Evolutionary conservation across 2,797 vertebrate genomes (phyloP), one percentile per base, ranked within the genome.

Genomic region (Percopsis omiscomaycus): DNA sequence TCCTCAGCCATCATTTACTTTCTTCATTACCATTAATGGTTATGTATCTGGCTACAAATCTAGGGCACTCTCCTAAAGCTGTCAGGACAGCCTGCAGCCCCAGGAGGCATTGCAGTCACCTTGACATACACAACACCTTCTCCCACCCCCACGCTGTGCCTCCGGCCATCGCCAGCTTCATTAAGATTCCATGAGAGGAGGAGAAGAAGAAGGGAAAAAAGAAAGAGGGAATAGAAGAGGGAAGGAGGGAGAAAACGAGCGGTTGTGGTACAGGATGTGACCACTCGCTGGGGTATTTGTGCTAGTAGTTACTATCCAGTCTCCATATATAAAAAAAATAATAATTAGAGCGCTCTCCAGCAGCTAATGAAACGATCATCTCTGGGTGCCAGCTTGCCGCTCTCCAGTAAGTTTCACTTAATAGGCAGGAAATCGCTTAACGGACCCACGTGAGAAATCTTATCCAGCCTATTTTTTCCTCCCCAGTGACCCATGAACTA

Each of bases 21-120:
- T 90, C 89, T 89, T 91, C 92, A 92, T 91, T 90, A 90, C 88
- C 84, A 86, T 89, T 91, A 90, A 89, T 89, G 89, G 87, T 89
- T 89, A 89, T 89, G 86, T 87, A 89, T 89, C 85, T 80, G 79
- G 84, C 89, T 74, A 89, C 90, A 91, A 92, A 92, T 91, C 91
- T 89, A 80, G 81, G 84, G 73, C 82, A 67, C 86, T 77, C 89
- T 89, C 85, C 88, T 92, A 91, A 91, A 92, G 88, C 89, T 92
- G 90, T 92, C 89, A 91, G 86, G 69, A 78, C 75, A 78, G 84
- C 80, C 78, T 53, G 77, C 75, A 69, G 82, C 84, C 80, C 80
- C 78, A 60, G 83, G 84, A 89, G 86, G 86, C 84, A 87, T 77
- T 86, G 81, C 89, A 89, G 86, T 92, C 89, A 92, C 91, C 90